Evolutionary conservation across 2,113 vertebrate genomes (phyloP).

Genomic region (Tragelaphus scriptus): DNA sequence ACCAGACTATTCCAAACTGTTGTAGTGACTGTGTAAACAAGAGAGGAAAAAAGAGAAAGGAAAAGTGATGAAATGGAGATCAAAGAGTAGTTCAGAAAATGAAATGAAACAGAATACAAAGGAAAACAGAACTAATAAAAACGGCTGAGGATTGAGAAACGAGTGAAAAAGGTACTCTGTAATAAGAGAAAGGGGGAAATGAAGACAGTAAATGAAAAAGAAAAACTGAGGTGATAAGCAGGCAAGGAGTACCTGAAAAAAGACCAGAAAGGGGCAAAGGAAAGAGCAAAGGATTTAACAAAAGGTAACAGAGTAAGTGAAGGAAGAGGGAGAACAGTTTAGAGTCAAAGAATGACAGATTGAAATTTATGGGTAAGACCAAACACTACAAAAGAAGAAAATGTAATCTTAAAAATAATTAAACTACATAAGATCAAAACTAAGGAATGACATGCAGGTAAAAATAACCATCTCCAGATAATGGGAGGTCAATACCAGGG

Average conservation of each 20-base stretch:
- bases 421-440: background rate
- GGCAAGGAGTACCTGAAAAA: background rate
- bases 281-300: background rate
- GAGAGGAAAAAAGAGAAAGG: background rate
- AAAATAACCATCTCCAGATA: conserved; percentile 14
- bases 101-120: background rate
- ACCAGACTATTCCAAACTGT: background rate
- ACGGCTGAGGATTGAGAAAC: background rate
- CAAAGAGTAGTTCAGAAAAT: background rate
- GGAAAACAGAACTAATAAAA: background rate
- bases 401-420: background rate
- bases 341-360: background rate
- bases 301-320: background rate
- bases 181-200: background rate
- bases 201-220: background rate
- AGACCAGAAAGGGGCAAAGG: background rate
- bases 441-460: background rate
- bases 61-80: background rate
- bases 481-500: background rate
- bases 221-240: background rate
- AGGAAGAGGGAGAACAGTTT: background rate
- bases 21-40: background rate
- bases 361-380: background rate
- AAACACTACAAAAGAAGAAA: background rate
- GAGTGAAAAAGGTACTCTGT: background rate